Evolutionary conservation across 2,113 vertebrate genomes (phyloP).

Genomic region (Todiramphus saurophagus): DNA sequence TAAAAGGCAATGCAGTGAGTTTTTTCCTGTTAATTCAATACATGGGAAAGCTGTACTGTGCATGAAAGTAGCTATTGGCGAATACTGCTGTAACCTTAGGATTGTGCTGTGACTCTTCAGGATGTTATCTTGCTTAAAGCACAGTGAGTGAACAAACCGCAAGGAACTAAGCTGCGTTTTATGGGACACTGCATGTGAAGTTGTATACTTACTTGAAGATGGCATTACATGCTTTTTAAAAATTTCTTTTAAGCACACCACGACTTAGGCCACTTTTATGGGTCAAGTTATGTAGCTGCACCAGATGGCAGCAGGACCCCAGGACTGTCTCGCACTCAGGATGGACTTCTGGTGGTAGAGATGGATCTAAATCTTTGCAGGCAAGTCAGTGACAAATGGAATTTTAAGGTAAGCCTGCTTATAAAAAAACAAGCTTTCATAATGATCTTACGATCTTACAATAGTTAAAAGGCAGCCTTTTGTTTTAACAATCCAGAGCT

Average conservation of each 20-base stretch:
- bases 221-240: neutral
- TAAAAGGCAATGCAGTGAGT: neutral
- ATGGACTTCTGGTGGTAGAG: constrained; percentile 89
- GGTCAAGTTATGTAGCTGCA: constrained; percentile 91
- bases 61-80: neutral
- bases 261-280: constrained; percentile 93
- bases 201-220: neutral
- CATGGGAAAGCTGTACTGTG: neutral
- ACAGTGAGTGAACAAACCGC: neutral
- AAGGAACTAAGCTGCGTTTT: neutral
- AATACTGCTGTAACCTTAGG: neutral
- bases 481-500: neutral
- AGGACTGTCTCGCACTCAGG: constrained; percentile 84
- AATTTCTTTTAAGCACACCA: constrained; percentile 81
- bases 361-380: constrained; percentile 93
- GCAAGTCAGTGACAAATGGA: constrained; percentile 91
- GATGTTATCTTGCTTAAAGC: neutral
- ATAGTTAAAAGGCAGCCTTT: neutral
- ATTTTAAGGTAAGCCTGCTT: constrained; percentile 85
- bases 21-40: neutral
- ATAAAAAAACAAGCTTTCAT: neutral
- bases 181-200: neutral
- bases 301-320: constrained; percentile 90
- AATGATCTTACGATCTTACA: neutral
- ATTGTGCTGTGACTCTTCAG: neutral